phyloP scores from a whole-genome alignment of 2,888 invertebrate species.

The Anarsia innoxiella region DNA sequence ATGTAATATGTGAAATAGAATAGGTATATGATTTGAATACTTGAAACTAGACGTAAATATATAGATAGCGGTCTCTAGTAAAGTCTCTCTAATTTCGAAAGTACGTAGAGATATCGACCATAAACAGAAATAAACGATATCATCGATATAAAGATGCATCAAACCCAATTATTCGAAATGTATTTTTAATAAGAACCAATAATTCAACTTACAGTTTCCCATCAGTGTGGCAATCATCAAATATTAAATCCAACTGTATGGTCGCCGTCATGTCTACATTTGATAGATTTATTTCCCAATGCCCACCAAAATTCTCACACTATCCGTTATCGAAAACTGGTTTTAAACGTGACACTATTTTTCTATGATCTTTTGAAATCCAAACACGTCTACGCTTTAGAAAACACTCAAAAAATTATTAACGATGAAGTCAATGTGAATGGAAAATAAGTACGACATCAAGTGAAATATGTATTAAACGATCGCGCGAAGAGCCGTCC shows the following conservation, averaged over 20 bases:
- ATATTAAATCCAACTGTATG: constrained; percentile 38
- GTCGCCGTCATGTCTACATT: constrained; percentile 57
- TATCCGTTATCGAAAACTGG: constrained; percentile 27
- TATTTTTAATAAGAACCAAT: background rate
- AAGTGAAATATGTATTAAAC: no score
- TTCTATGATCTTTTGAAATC: background rate
- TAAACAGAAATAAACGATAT: no score
- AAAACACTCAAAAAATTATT: background rate
- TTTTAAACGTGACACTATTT: constrained; percentile 5
- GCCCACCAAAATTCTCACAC: constrained; percentile 24
- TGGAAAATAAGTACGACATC: background rate
- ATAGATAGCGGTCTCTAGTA: no score
- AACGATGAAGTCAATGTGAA: background rate
- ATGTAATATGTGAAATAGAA: no score
- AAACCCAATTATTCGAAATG: background rate
- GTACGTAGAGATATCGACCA: no score
- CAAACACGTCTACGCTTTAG: background rate
- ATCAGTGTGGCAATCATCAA: constrained; percentile 55
- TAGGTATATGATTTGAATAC: no score
- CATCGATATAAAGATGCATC: no score
- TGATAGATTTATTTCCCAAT: constrained; percentile 37
- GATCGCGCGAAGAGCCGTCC: constrained; percentile 42
- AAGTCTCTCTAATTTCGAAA: no score
- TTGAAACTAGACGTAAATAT: no score
- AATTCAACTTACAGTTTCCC: constrained; percentile 62